Base-by-base conservation (phyloP, 2,113 vertebrate species). In the Nannospalax galili region DNA sequence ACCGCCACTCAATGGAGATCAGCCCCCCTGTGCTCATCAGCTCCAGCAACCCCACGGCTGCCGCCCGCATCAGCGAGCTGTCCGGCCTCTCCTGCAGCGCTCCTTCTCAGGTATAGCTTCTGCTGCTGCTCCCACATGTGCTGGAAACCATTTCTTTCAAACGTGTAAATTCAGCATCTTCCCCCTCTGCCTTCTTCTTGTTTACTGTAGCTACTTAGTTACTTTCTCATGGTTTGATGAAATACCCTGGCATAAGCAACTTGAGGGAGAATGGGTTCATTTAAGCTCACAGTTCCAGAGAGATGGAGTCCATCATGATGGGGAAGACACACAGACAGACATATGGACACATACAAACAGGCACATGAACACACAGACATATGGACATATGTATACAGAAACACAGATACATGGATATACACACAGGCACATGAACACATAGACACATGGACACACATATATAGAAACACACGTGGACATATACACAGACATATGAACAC, bases 1-100 rank as follows among this genome's bases (percentile, higher is more conserved):
- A 99, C 96, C 99, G 99, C 64, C 99, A 99, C 98, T 99, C 99
- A 85, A 99, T 99, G 99, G 99, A 99, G 98, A 99, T 99, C 94
- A 99, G 99, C 60, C 99, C 99, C 52, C 99, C 99, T 0, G 99
- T 99, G 69, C 99, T 99, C 96, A 99, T 99, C 98, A 99, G 99
- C 98, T 99, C 99, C 97, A 99, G 99, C 97, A 99, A 99, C 97
- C 99, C 99, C 60, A 99, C 99, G 0, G 99, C 99, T 0, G 99
- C 99, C 0, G 99, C 99, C 0, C 99, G 99, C 9, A 99, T 99
- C 4, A 99, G 99, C 26, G 99, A 99, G 97, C 98, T 99, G 94
- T 99, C 99, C 0, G 99, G 99, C 3, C 99, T 99, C 17, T 99
- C 99, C 96, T 99, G 99, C 96, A 99, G 99, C 90, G 99, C 99